These are phyloP conservation scores for Pluvialis apricaria DNA, from an alignment of 2,113 vertebrate genomes.

Conservation along the genomic window DNA sequence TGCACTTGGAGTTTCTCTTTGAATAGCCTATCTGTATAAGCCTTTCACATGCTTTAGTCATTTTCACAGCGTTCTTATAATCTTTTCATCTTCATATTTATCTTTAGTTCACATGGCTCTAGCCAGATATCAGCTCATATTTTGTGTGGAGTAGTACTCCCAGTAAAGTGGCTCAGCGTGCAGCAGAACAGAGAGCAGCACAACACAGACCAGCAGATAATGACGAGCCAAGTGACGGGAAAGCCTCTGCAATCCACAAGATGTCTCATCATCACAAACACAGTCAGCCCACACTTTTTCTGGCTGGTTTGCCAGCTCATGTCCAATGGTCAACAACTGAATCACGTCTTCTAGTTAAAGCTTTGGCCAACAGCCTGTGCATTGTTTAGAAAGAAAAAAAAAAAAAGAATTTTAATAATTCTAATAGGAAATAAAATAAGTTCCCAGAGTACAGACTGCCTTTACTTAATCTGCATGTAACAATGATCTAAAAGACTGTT, in stretches of 20 bases:
- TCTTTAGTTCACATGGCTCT: background rate
- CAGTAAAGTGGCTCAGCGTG: background rate
- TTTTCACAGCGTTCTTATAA: background rate
- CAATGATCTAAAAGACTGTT: background rate
- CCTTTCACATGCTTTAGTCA: background rate
- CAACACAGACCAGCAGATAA: background rate
- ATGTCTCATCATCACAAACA: background rate
- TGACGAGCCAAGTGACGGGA: background rate
- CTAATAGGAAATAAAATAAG: background rate
- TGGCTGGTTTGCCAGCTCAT: background rate
- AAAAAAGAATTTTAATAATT: background rate
- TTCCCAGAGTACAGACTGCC: background rate
- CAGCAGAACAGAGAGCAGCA: background rate
- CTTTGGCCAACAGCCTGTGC: too few species aligned
- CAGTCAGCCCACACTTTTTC: background rate
- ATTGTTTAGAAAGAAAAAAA: background rate
- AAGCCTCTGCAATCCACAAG: background rate
- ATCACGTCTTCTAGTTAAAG: background rate
- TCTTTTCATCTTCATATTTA: background rate
- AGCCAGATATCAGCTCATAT: background rate
- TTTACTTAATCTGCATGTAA: background rate
- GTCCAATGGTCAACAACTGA: background rate
- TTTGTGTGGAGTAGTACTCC: background rate
- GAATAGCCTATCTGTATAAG: background rate
- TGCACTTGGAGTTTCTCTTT: background rate